Conservation (phyloP, 1,140 invertebrate species). For the Araneus ventricosus region DNA sequence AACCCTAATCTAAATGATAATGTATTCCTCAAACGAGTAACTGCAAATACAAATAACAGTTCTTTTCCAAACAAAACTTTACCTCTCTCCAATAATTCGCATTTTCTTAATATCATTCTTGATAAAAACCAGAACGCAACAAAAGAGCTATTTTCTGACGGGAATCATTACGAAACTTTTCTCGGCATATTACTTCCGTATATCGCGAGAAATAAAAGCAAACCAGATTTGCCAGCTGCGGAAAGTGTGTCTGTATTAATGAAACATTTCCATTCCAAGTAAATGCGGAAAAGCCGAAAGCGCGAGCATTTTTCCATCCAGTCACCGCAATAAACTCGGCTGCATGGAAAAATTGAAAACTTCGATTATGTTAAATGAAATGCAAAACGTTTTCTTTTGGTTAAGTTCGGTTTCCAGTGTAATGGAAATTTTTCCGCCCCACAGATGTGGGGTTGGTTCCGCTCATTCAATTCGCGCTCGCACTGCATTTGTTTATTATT, state of each 20-base stretch:
- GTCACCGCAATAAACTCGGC: constrained; percentile 39
- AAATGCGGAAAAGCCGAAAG: too few relatives aligned
- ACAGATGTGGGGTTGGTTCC: not conserved
- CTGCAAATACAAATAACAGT: too few relatives aligned
- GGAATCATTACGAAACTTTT: too few relatives aligned
- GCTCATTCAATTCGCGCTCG: constrained; percentile 13
- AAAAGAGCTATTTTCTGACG: too few relatives aligned
- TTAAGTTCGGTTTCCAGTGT: constrained; percentile 66
- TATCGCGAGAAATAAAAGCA: not conserved
- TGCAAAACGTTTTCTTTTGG: constrained; percentile 73
- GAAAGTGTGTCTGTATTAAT: constrained; percentile 58
- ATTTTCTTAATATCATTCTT: not conserved
- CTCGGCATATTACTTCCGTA: not conserved
- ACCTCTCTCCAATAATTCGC: too few relatives aligned
- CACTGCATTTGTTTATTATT: constrained; percentile 50
- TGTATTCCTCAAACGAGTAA: too few relatives aligned
- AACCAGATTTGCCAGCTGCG: constrained; percentile 43
- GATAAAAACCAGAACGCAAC: not conserved
- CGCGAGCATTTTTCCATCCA: constrained; percentile 40
- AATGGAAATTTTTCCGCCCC: constrained; percentile 64
- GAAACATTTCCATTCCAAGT: constrained; percentile 67
- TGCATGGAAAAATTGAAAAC: constrained; percentile 71
- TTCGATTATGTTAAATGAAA: constrained; percentile 74
- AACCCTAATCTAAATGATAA: too few relatives aligned
- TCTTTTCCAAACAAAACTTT: too few relatives aligned